These are phyloP conservation scores for Stomorhina lunata DNA, from an alignment of 2,888 invertebrate species.

Conservation along the genomic window DNA sequence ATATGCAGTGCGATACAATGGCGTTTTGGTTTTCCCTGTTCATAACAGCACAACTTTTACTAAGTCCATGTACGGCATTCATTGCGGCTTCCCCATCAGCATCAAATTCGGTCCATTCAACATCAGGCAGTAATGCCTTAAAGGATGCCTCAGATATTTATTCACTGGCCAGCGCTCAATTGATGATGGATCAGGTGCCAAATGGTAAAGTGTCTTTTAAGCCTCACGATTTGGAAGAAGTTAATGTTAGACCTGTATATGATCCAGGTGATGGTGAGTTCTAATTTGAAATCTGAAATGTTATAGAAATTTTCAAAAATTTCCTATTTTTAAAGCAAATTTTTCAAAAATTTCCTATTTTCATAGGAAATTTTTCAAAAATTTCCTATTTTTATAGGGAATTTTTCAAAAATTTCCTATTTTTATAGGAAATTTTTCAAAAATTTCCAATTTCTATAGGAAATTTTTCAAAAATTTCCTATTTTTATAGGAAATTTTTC, in stretches of 20 bases:
- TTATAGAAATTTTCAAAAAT: too few species aligned
- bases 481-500: too few species aligned
- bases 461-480: too few species aligned
- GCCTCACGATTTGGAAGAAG: constrained; percentile 70
- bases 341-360: too few species aligned
- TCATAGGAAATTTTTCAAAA: too few species aligned
- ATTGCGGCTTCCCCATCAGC: constrained; percentile 50
- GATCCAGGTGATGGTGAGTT: constrained; percentile 80
- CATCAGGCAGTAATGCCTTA: constrained; percentile 24
- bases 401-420: too few species aligned
- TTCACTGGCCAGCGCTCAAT: constrained; percentile 42
- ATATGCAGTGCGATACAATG: constrained; percentile 47
- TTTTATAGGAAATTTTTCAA: too few species aligned
- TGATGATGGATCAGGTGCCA: constrained; percentile 64
- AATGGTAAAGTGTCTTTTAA: constrained; percentile 69
- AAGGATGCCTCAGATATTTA: constrained; percentile 42
- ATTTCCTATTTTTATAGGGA: too few species aligned
- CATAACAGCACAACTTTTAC: constrained; percentile 40
- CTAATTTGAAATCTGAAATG: neutral
- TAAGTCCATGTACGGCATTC: constrained; percentile 61
- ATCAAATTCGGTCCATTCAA: constrained; percentile 29
- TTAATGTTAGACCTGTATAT: constrained; percentile 74
- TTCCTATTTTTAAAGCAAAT: too few species aligned
- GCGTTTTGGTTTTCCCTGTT: constrained; percentile 28
- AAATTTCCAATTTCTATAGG: too few species aligned